A percentile compares a stretch with the other conserved stretches of the same genome.
Evolutionary conservation across 2,888 invertebrate species (phyloP).

Genomic region (Drosophila testacea): DNA sequence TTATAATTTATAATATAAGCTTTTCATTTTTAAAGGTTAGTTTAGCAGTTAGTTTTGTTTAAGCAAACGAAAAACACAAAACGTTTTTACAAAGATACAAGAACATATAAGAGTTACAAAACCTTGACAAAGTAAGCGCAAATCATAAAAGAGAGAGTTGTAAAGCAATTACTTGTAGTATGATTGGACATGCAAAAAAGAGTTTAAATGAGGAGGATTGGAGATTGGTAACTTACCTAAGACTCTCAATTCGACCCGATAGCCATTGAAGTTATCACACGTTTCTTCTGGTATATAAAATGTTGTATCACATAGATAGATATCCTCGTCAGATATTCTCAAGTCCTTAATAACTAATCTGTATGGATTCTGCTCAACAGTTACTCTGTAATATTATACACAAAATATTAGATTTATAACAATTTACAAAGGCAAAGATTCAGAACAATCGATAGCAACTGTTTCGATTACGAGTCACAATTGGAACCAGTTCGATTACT

Average conservation of each 20-base stretch:
- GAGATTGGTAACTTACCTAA: conserved; percentile 86
- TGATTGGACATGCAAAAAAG: conserved; percentile 38
- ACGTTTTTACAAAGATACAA: conserved; percentile 41
- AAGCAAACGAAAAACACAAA: conserved; percentile 45
- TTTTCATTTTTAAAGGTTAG: conserved; percentile 42
- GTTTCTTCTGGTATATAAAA: conserved; percentile 90
- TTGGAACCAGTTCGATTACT: conserved; percentile 24
- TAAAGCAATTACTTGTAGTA: conserved; percentile 30
- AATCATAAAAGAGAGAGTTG: conserved; percentile 35
- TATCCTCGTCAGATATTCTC: conserved; percentile 90
- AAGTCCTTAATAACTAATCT: conserved; percentile 85
- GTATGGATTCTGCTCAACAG: conserved; percentile 76
- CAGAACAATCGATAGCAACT: background rate
- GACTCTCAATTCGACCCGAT: conserved; percentile 90
- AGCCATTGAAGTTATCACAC: conserved; percentile 89
- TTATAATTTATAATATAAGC: conserved; percentile 1
- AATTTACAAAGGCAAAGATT: background rate
- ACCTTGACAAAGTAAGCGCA: conserved; percentile 47
- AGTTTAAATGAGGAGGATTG: background rate
- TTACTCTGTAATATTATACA: conserved; percentile 49
- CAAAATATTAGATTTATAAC: background rate
- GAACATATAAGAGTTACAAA: conserved; percentile 31
- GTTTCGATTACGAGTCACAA: background rate
- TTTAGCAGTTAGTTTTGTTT: conserved; percentile 50
- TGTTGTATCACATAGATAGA: conserved; percentile 92